phyloP scores from a whole-genome alignment of 2,888 invertebrate species.

The Sesia bembeciformis region DNA sequence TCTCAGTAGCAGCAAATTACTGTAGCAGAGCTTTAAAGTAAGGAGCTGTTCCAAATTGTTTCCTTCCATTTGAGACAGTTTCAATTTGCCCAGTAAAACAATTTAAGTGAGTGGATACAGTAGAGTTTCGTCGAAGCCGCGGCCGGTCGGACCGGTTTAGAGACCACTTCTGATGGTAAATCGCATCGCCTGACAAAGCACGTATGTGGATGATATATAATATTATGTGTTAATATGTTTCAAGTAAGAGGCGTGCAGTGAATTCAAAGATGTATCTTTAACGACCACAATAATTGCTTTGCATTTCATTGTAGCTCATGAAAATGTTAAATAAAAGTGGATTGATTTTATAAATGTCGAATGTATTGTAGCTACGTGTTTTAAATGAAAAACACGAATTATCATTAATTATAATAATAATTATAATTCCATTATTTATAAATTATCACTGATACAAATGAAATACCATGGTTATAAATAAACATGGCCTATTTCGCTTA shows the following conservation, averaged over 20 bases:
- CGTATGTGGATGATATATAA: conserved; percentile 7
- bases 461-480: too few relatives aligned
- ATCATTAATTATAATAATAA: too few relatives aligned
- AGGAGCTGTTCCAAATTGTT: conserved; percentile 8
- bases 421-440: too few relatives aligned
- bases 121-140: conserved; percentile 42
- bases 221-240: conserved; percentile 11
- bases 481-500: too few relatives aligned
- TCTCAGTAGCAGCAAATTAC: too few relatives aligned
- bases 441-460: too few relatives aligned
- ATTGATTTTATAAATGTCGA: too few relatives aligned
- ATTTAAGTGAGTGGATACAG: conserved; percentile 46
- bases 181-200: conserved; percentile 59
- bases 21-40: conserved; percentile 6
- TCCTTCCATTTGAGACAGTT: conserved; percentile 13
- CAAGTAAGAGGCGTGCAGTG: conserved; percentile 9
- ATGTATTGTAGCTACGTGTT: too few relatives aligned
- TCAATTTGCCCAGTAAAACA: conserved; percentile 51
- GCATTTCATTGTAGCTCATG: too few relatives aligned
- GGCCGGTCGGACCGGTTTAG: conserved; percentile 63
- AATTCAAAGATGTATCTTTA: background rate
- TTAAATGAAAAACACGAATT: too few relatives aligned
- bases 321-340: too few relatives aligned
- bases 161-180: conserved; percentile 63
- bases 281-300: background rate